Evolutionary conservation across 2,797 vertebrate genomes (phyloP).

Genomic region (Hypotaenidia okinawae): DNA sequence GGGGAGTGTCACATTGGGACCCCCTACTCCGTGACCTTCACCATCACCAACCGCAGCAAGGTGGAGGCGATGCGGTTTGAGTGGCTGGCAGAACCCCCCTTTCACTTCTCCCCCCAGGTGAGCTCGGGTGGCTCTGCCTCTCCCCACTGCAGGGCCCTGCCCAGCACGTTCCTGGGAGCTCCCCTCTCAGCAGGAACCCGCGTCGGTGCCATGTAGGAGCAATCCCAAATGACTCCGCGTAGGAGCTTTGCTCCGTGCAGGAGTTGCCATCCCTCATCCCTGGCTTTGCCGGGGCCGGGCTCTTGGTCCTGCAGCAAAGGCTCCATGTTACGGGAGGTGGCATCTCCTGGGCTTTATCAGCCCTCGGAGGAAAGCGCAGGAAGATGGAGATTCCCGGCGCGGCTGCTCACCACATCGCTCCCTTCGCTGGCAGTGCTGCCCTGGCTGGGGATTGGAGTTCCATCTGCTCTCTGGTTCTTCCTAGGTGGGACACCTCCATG

Average conservation of each 20-base stretch:
- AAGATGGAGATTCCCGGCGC: neutral
- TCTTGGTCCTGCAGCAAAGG: neutral
- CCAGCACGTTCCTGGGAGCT: accelerated
- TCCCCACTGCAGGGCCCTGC: neutral
- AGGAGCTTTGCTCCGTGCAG: no score
- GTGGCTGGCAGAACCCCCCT: conserved; percentile 78
- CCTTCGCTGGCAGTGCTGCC: neutral
- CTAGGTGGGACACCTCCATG: conserved; percentile 89
- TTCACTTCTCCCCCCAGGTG: conserved; percentile 89
- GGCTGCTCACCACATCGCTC: accelerated
- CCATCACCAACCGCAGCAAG: conserved; percentile 86
- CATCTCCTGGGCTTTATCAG: neutral
- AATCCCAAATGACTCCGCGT: no score
- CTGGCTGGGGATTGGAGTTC: neutral
- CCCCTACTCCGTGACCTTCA: conserved; percentile 80
- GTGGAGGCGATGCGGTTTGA: conserved; percentile 82
- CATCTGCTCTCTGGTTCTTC: neutral
- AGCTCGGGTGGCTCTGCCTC: neutral
- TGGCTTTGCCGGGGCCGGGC: neutral
- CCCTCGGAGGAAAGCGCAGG: neutral
- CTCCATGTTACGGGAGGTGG: neutral
- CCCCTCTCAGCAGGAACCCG: accelerated
- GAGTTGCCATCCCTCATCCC: neutral
- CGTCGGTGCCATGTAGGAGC: no score
- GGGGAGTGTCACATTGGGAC: conserved; percentile 82